Base-by-base conservation (phyloP, 2,888 invertebrate genomes). In the Pseudolycoriella hygida region DNA sequence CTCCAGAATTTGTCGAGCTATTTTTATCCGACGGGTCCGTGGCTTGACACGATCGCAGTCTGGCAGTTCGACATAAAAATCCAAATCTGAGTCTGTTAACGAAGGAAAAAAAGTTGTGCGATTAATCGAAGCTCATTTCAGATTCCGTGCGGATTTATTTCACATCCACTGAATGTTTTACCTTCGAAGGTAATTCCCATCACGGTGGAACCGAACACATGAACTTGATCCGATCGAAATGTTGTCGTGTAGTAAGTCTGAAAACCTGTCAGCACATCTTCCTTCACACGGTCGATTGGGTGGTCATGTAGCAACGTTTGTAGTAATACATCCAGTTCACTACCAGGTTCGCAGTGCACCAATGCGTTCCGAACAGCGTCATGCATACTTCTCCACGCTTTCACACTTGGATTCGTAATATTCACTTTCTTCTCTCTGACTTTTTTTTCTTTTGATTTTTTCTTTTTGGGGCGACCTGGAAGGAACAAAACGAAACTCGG, bases 51-150 rank as follows among this genome's bases (percentile, higher is more conserved):
- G 25, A 6, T 25, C 25, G 5, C 25, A 8, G 8, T 25, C 8
- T 25, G 43, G n/a, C 8, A 43, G 14, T n/a, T 43, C 43, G 11
- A 43, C 31, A 30, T 30, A 43, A 18, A 43, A 43, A 18, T 43
- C 43, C n/a, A 43, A 43, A 18, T 43, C 43, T 8, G 32, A 32
- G 17, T 43, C 43, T 43, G 31, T 17, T n/a, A n/a, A n/a, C n/a
- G n/a, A n/a, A n/a, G n/a, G n/a, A n/a, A n/a, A n/a, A n/a, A n/a
- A n/a, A n/a, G n/a, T n/a, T n/a, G n/a, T n/a, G n/a, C n/a, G n/a
- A n/a, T n/a, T n/a, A n/a, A n/a, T n/a, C n/a, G n/a, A n/a, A n/a
- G n/a, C n/a, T n/a, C n/a, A n/a, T n/a, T n/a, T n/a, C n/a, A n/a
- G n/a, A n/a, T 11, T 37, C 15, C 15, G 5, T 11, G 15, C 11